Base-by-base conservation (phyloP, 2,888 invertebrate species). In the Crematogaster levior region DNA sequence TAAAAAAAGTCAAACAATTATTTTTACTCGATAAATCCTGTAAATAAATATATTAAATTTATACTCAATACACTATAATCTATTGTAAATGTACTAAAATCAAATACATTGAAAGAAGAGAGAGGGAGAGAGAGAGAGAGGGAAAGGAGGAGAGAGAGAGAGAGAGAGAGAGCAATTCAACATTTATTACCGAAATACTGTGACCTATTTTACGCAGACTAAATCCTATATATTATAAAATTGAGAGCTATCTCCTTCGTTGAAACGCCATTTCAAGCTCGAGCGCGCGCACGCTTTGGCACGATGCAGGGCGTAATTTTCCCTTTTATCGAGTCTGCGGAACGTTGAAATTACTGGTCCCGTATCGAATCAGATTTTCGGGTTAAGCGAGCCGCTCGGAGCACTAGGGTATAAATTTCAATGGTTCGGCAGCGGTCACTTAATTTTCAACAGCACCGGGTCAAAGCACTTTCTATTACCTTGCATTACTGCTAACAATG, bases 391-490 rank as follows among this genome's bases (percentile, higher is more conserved):
- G 48, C 46, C 79, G 48, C 15, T 79, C 48, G 43, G 21, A 21
- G 43, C 56, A n/a, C 72, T 27, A n/a, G 58, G 40, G 72, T 77
- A 85, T 85, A 88, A 83, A 88, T 89, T 89, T 89, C 85, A 88
- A 88, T 88, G 81, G 81, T 56, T 73, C 48, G 60, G 61, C 75
- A 83, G 86, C 81, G 81, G 83, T 90, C 88, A 75, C 86, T 88
- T 90, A 86, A 90, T 88, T 88, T 90, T 82, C 82, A 81, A 58
- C 66, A 65, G 81, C 63, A 30, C 12, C 48, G 65, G 73, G 81
- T 90, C 88, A 90, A 88, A 88, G 86, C 86, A 82, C 30, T 43
- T 79, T 90, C 86, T 88, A 88, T 90, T 90, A 86, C 84, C 75
- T 77, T 60, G 88, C 86, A 88, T 90, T 88, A 88, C 86, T 86